Conservation (phyloP, 2,113 vertebrate species). For the Myrmecobius fasciatus region DNA sequence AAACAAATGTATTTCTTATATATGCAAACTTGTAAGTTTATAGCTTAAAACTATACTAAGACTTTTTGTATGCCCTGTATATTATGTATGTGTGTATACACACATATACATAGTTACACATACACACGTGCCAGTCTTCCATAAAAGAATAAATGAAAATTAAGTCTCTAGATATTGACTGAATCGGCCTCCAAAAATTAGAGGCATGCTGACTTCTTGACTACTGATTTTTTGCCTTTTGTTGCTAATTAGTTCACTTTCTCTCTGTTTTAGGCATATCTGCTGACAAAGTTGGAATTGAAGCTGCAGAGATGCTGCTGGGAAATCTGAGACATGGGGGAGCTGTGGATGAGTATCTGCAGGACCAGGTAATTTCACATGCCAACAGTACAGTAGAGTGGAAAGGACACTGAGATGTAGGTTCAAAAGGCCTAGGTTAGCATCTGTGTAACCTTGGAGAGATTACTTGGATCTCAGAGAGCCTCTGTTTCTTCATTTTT, state of each 20-base stretch:
- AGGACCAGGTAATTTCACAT: conserved; percentile 93
- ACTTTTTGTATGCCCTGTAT: background rate
- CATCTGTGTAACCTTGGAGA: background rate
- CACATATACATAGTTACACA: no score
- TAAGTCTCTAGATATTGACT: background rate
- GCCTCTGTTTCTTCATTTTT: background rate
- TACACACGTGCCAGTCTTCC: background rate
- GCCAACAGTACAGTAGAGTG: background rate
- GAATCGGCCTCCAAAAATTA: background rate
- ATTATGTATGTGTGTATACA: no score
- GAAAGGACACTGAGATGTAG: background rate
- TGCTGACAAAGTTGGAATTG: conserved; percentile 93
- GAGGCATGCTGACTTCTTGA: background rate
- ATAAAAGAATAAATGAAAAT: background rate
- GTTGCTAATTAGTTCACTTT: conserved; percentile 4
- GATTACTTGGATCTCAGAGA: background rate
- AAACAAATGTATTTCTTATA: no score
- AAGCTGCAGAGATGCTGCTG: conserved; percentile 96
- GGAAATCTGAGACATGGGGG: conserved; percentile 95
- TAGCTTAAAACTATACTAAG: background rate
- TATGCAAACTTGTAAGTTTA: background rate
- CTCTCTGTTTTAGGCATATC: conserved; percentile 87
- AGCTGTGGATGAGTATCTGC: conserved; percentile 96
- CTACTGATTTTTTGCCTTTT: background rate
- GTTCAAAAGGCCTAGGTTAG: background rate